Percentiles rank a stretch among this genome's conserved stretches.
Evolutionary conservation across 2,797 vertebrate species (phyloP).

Genomic region (Halcyon smyrnensis): DNA sequence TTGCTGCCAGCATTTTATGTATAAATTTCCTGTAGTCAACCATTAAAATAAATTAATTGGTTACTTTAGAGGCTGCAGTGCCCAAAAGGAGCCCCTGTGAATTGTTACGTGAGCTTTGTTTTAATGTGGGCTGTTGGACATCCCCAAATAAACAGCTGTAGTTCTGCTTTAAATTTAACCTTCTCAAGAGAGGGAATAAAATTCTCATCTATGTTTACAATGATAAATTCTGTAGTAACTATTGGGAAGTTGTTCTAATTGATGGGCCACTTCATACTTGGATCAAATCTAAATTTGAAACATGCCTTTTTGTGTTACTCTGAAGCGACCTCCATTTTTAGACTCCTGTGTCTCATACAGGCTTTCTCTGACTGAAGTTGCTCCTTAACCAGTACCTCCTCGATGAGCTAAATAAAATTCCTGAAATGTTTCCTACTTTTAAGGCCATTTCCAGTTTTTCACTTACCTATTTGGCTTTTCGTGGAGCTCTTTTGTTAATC

Average conservation of each 20-base stretch:
- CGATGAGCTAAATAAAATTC: not conserved
- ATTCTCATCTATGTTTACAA: not conserved
- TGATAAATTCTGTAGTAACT: not conserved
- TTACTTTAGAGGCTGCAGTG: not conserved
- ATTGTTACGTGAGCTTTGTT: not conserved
- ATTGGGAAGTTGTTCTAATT: not conserved
- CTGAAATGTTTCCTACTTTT: not conserved
- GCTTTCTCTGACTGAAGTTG: not conserved
- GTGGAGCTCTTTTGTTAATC: fast-evolving
- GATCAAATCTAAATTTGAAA: not conserved
- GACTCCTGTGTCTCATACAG: not conserved
- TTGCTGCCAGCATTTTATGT: fast-evolving
- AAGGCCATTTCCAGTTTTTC: not conserved
- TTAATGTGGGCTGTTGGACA: not conserved
- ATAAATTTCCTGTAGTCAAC: not conserved
- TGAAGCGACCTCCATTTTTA: not conserved
- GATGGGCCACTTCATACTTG: not conserved
- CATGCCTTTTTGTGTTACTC: not conserved
- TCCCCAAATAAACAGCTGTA: not conserved
- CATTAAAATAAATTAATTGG: not conserved
- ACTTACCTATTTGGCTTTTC: not conserved
- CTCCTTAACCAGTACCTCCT: not conserved
- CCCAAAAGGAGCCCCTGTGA: not conserved
- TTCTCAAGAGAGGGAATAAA: not conserved
- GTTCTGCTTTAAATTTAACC: not conserved